Evolutionary conservation across 2,797 vertebrate genomes (phyloP), one percentile per base, ranked within the genome.

Genomic region (Phoebastria nigripes): DNA sequence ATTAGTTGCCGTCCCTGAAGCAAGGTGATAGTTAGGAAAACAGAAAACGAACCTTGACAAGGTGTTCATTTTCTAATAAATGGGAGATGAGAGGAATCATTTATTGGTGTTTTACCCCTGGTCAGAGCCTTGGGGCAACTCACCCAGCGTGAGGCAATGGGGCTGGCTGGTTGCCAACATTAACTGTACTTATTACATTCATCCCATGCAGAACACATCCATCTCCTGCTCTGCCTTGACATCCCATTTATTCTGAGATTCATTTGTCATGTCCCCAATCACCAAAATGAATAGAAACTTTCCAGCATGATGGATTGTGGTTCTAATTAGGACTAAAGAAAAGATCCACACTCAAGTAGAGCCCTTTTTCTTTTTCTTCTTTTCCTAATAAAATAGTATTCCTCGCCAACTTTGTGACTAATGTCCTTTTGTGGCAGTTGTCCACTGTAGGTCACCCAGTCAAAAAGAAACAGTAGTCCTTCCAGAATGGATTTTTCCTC

Each of bases 201-300:
- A 98, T 98, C 98, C 98, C 96, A 98, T 98, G 98, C 98, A 98
- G 98, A 98, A 98, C 98, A 98, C 99, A 99, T 99, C 98, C 98
- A 99, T 99, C 98, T 99, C 98, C 97, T 97, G 98, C 98, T 98
- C 96, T 91, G 91, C 84, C 89, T 98, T 98, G 99, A 99, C 98
- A 98, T 98, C 97, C 98, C 97, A 98, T 99, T 99, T 99, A 99
- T 99, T 98, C 98, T 96, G 86, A 98, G 98, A 98, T 98, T 99
- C 99, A 99, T 99, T 99, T 99, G 98, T 99, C 98, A 99, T 99
- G 98, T 99, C 98, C 98, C 98, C 98, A 98, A 99, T 99, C 98
- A 98, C 98, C 96, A 97, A 98, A 98, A 98, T 99, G 99, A 99
- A 99, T 98, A 98, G 98, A 98, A 98, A 98, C 92, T 97, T 98